Conservation (phyloP, 1,140 invertebrate genomes). For the Brachionus rotundiformis region DNA sequence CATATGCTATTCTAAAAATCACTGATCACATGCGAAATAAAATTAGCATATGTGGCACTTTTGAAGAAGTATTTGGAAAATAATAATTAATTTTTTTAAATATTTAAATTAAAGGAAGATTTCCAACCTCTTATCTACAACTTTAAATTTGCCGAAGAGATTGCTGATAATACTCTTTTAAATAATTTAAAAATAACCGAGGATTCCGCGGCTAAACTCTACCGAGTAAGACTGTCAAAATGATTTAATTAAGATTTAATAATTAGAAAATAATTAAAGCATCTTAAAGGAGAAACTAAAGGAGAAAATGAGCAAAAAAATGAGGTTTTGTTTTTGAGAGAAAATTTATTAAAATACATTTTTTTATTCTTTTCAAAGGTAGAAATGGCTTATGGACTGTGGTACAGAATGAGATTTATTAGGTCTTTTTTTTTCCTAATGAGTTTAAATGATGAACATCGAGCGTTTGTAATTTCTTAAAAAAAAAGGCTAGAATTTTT, state of each 20-base stretch:
- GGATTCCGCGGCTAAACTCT: constrained; percentile 76
- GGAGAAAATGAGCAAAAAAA: not conserved
- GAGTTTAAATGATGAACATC: constrained; percentile 4
- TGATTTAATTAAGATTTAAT: constrained; percentile 52
- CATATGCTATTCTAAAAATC: constrained; percentile 82
- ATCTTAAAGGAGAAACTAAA: constrained; percentile 57
- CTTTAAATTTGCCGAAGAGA: constrained; percentile 80
- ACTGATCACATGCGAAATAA: constrained; percentile 86
- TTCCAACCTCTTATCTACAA: constrained; percentile 86
- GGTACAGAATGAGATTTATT: constrained; percentile 41
- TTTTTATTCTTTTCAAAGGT: not conserved
- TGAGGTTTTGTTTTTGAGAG: not conserved
- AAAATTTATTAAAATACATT: not conserved
- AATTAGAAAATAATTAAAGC: constrained; percentile 60
- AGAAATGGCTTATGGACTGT: constrained; percentile 9
- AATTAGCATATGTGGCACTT: constrained; percentile 71
- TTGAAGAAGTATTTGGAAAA: constrained; percentile 64
- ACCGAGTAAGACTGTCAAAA: constrained; percentile 54
- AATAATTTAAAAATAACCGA: constrained; percentile 85
- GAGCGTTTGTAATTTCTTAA: not conserved
- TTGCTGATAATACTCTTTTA: constrained; percentile 78
- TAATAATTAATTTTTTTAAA: constrained; percentile 19
- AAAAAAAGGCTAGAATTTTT: not conserved
- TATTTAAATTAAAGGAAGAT: constrained; percentile 73
- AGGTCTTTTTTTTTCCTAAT: constrained; percentile 19